phyloP scores from a whole-genome alignment of 2,797 vertebrate genomes.

The Acridotheres tristis region DNA sequence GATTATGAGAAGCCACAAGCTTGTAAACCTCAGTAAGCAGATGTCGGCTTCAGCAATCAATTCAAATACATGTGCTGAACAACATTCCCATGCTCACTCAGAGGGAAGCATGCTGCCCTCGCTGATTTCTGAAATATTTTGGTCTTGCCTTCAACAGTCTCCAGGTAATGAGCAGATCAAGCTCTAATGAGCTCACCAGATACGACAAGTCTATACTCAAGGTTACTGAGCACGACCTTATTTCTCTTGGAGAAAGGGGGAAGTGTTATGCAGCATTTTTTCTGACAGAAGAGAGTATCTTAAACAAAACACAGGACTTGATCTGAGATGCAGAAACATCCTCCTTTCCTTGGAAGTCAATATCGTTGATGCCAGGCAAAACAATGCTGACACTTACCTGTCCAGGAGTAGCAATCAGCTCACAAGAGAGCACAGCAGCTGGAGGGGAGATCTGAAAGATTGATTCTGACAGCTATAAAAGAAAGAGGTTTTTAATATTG shows the following conservation, averaged over 20 bases:
- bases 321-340: neutral
- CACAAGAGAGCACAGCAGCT: neutral
- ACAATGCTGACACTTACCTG: neutral
- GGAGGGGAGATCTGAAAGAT: neutral
- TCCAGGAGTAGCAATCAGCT: neutral
- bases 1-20: conserved; percentile 4
- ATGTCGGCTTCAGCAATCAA: neutral
- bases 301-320: neutral
- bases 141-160: neutral
- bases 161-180: conserved; percentile 42
- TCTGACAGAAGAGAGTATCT: neutral
- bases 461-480: conserved; percentile 30
- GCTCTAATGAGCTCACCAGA: conserved; percentile 23
- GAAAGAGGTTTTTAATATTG: conserved; percentile 27
- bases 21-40: conserved; percentile 1
- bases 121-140: neutral
- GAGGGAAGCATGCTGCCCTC: neutral
- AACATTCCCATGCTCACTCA: neutral
- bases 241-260: neutral
- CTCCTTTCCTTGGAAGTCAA: neutral
- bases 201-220: neutral
- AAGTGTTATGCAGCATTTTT: neutral
- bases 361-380: neutral
- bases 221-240: neutral
- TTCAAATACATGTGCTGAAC: neutral